Percentiles rank a stretch among this genome's conserved stretches.
Conservation (phyloP, 2,113 vertebrate species). For the Beaufortia kweichowensis region DNA sequence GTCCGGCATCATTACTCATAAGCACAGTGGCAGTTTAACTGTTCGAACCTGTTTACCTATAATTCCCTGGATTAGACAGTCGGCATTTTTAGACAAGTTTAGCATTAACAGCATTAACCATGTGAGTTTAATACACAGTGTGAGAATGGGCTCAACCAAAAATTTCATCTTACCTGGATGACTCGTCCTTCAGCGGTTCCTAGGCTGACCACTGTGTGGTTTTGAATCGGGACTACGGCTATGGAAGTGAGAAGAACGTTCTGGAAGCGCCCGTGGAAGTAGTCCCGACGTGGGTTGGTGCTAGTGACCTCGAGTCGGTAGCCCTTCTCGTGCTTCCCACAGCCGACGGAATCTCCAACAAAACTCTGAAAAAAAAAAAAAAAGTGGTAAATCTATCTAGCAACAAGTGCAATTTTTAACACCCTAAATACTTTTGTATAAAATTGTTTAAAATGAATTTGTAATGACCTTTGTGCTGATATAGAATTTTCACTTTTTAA, state of each 20-base stretch:
- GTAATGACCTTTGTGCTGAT: no score
- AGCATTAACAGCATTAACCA: not conserved
- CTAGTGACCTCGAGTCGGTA: slow-evolving; percentile 91
- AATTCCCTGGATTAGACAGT: not conserved
- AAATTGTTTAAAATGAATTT: no score
- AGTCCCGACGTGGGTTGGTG: slow-evolving; percentile 85
- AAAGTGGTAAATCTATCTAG: no score
- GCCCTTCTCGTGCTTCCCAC: slow-evolving; percentile 83
- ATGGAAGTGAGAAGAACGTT: slow-evolving; percentile 88
- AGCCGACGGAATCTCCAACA: slow-evolving; percentile 81
- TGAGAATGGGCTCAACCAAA: not conserved
- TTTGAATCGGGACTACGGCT: slow-evolving; percentile 77
- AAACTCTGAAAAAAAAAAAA: slow-evolving; percentile 80
- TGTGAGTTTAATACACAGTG: not conserved
- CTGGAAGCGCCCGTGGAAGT: slow-evolving; percentile 87
- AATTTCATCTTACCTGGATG: slow-evolving; percentile 81
- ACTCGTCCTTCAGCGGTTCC: slow-evolving; percentile 88
- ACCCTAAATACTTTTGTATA: no score
- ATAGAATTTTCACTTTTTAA: no score
- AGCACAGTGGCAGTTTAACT: not conserved
- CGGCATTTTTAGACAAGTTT: not conserved
- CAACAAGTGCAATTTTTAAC: no score
- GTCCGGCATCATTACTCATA: not conserved
- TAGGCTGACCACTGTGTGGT: slow-evolving; percentile 87
- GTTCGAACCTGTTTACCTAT: not conserved